Evolutionary conservation across 2,888 invertebrate species (phyloP).

Genomic region (Argyresthia albistria): DNA sequence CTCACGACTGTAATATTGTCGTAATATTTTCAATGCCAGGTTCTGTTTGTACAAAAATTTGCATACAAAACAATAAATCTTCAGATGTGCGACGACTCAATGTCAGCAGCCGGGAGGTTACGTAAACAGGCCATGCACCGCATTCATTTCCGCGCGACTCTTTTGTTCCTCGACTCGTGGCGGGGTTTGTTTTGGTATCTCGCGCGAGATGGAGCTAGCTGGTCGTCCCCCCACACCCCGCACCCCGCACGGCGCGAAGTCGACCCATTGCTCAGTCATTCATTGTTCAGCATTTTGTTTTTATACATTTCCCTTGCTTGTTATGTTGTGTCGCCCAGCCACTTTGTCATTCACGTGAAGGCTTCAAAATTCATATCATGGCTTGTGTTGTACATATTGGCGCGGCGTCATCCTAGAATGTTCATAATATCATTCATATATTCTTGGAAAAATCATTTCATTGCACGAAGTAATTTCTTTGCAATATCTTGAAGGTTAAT

Average conservation of each 20-base stretch:
- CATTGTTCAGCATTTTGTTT: constrained; percentile 27
- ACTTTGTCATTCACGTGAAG: neutral
- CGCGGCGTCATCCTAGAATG: neutral
- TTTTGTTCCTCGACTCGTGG: neutral
- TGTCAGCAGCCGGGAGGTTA: constrained; percentile 24
- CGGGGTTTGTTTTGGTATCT: neutral
- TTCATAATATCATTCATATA: too few species aligned
- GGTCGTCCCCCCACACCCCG: constrained; percentile 26
- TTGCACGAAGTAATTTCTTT: too few species aligned
- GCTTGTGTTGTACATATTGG: neutral
- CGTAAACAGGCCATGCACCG: constrained; percentile 16
- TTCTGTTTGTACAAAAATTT: constrained; percentile 18
- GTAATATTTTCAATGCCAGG: constrained; percentile 32
- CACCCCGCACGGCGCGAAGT: constrained; percentile 53
- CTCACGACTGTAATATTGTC: constrained; percentile 24
- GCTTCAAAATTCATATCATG: neutral
- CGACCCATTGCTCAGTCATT: constrained; percentile 56
- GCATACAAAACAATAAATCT: constrained; percentile 28
- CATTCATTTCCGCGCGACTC: constrained; percentile 2
- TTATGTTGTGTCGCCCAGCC: neutral
- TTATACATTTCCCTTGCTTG: neutral
- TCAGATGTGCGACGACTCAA: constrained; percentile 25
- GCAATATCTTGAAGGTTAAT: too few species aligned
- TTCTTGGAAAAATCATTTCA: too few species aligned
- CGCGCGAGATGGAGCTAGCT: neutral